Evolutionary conservation across 1,140 invertebrate genomes (phyloP).

Genomic region (Brachystomella parvula): DNA sequence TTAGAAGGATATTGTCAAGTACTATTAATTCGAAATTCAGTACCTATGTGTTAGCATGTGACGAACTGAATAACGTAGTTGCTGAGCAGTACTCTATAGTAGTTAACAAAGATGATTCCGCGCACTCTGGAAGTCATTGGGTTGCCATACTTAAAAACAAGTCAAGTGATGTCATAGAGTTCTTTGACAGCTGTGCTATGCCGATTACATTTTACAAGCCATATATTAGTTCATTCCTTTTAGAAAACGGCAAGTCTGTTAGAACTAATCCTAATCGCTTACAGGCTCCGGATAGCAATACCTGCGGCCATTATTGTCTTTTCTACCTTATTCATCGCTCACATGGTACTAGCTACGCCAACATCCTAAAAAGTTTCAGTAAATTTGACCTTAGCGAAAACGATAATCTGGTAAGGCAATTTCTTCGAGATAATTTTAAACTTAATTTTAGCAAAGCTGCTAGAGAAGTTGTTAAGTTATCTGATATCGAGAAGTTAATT

Average conservation of each 20-base stretch:
- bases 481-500: no score
- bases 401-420: background rate
- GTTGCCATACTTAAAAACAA: conserved; percentile 10
- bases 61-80: background rate
- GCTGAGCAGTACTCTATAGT: conserved; percentile 11
- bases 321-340: background rate
- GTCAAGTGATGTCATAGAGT: conserved; percentile 5
- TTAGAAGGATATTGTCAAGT: background rate
- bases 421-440: background rate
- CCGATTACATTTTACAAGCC: conserved; percentile 4
- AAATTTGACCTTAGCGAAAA: background rate
- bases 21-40: background rate
- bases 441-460: background rate
- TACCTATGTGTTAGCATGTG: conserved; percentile 6
- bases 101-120: conserved; percentile 13
- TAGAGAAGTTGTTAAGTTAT: background rate
- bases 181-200: conserved; percentile 24
- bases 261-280: background rate
- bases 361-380: background rate
- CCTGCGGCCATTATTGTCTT: conserved; percentile 7
- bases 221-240: conserved; percentile 11
- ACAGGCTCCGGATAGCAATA: background rate
- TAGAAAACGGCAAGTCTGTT: background rate
- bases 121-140: conserved; percentile 20
- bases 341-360: background rate